phyloP scores from a whole-genome alignment of 2,888 invertebrate species.

The Malthinus flaveolus region DNA sequence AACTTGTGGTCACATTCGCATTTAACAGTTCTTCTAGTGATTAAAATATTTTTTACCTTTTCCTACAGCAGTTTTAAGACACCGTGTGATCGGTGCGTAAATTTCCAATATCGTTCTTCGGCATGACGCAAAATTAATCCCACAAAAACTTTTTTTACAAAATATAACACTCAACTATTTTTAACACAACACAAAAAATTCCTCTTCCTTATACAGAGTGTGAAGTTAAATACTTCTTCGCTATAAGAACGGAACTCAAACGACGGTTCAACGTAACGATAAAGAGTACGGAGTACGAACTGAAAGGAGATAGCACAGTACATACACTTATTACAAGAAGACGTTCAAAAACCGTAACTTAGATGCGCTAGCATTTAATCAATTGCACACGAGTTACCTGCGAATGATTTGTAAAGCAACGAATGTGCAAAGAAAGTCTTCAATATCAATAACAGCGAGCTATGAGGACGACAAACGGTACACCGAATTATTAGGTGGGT shows the following conservation, averaged over 20 bases:
- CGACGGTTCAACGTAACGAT: constrained; percentile 4
- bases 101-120: neutral
- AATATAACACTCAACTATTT: neutral
- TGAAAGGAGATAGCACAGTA: constrained; percentile 2
- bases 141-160: neutral
- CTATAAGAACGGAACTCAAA: neutral
- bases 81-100: too few relatives aligned
- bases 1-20: too few relatives aligned
- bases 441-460: constrained; percentile 1
- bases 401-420: constrained; percentile 5
- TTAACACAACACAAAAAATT: neutral
- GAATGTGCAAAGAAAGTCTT: constrained; percentile 16
- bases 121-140: neutral
- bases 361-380: constrained; percentile 31
- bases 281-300: constrained; percentile 7
- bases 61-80: too few relatives aligned
- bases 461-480: constrained; percentile 2
- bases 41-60: too few relatives aligned
- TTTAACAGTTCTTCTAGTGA: too few relatives aligned
- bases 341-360: constrained; percentile 38
- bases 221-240: neutral
- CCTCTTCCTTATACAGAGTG: neutral
- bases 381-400: constrained; percentile 19
- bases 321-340: constrained; percentile 11
- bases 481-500: constrained; percentile 3